Evolutionary conservation across 2,888 invertebrate genomes (phyloP), one percentile per base, ranked within the genome.

Genomic region (Drosophila greeni): DNA sequence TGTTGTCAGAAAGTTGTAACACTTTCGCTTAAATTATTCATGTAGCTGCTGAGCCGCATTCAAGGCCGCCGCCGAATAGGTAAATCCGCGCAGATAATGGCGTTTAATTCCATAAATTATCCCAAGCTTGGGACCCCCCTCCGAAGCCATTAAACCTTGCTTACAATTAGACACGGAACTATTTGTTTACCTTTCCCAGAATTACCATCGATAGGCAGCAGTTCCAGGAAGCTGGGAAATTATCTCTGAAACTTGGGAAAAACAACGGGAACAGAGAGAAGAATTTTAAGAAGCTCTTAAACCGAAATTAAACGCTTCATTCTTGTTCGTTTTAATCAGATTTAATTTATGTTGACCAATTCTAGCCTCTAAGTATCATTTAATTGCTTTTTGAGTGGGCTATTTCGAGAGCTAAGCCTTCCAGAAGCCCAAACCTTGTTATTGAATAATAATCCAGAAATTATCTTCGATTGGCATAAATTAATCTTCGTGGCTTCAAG

Each of bases 11-110:
- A 69, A 64, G 47, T 52, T 59, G 47, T 42, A 68, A 62, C 45
- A 47, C 74, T 75, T 78, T 48, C 54, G 45, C 54, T 47, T 66
- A 20, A 76, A 74, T 58, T 76, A 79, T 77, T 72, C 65, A 82
- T 68, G 49, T 56, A 23, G 54, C 45, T 24, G 34, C 42, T 37
- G 23, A 34, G 53, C 18, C 47, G 26, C 43, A 26, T 45, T 16
- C 33, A 60, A 55, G 53, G 54, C 39, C 56, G 34, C 61, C 61
- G 49, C 64, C 34, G 31, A 62, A 36, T 26, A 18, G 65, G 16
- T 36, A 62, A 42, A 42, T 64, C 51, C 29, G 23, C 5, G 16
- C 14, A n/a, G 29, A 23, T 24, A 24, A 58, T 34, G 18, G 14
- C 33, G 24, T 24, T 34, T 40, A 31, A 26, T 29, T 26, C 42